phyloP scores from a whole-genome alignment of 2,797 vertebrate genomes.

The Triplophysa yarkandensis region DNA sequence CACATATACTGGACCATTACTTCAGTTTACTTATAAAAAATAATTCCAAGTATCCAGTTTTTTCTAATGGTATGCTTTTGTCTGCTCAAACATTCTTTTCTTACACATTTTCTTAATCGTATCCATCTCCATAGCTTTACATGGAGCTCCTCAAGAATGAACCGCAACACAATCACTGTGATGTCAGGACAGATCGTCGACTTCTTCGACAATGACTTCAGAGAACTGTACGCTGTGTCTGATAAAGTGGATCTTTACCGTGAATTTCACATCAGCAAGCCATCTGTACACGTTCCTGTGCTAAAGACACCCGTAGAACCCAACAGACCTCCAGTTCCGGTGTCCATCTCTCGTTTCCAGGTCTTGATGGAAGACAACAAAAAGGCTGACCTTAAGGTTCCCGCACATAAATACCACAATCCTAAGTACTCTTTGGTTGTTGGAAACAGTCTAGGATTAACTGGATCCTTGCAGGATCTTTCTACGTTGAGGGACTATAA shows the following conservation, averaged over 20 bases:
- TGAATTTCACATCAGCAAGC: slow-evolving; percentile 82
- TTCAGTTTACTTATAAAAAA: too few species aligned
- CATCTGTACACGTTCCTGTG: slow-evolving; percentile 60
- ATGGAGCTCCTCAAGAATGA: slow-evolving; percentile 88
- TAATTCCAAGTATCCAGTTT: too few species aligned
- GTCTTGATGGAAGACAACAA: slow-evolving; percentile 65
- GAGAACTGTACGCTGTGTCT: slow-evolving; percentile 90
- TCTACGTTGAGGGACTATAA: slow-evolving; percentile 53
- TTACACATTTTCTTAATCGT: neutral
- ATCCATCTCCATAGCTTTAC: slow-evolving; percentile 80
- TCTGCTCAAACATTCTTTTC: neutral
- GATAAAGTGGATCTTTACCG: slow-evolving; percentile 86
- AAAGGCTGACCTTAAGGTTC: slow-evolving; percentile 71
- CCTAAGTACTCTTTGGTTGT: slow-evolving; percentile 92
- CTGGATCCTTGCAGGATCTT: slow-evolving; percentile 74
- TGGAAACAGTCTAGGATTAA: slow-evolving; percentile 71
- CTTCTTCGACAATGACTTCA: slow-evolving; percentile 89
- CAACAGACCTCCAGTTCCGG: slow-evolving; percentile 35
- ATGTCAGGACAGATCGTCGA: slow-evolving; percentile 90
- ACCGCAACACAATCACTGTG: slow-evolving; percentile 88
- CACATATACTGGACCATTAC: too few species aligned
- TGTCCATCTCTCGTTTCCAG: slow-evolving; percentile 75
- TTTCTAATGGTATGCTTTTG: too few species aligned
- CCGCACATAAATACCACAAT: slow-evolving; percentile 91
- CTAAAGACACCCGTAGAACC: slow-evolving; percentile 39